phyloP scores from a whole-genome alignment of 2,797 vertebrate genomes.

The Liasis olivaceus region DNA sequence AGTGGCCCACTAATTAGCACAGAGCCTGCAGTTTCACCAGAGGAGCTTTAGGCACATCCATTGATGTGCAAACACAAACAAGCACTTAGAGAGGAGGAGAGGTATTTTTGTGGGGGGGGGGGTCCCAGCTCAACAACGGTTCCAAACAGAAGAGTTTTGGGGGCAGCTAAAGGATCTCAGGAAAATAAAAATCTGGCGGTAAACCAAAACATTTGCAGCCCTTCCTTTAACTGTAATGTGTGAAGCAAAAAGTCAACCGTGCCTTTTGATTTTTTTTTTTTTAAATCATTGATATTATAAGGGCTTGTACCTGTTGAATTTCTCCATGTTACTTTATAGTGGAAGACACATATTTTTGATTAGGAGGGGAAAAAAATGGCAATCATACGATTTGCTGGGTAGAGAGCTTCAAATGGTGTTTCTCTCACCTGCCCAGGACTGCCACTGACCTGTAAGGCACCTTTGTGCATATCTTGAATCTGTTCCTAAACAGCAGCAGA shows the following conservation, averaged over 20 bases:
- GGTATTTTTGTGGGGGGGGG: background rate
- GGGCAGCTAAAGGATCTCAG: no score
- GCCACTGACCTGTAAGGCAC: background rate
- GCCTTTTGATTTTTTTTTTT: background rate
- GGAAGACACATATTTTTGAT: background rate
- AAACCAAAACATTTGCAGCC: background rate
- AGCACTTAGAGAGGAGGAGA: conserved; percentile 24
- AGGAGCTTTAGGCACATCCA: background rate
- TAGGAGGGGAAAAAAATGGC: no score
- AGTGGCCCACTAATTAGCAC: conserved; percentile 56
- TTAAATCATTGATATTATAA: background rate
- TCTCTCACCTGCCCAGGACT: background rate
- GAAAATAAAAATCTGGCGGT: background rate
- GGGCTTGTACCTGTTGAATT: background rate
- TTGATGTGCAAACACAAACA: conserved; percentile 36
- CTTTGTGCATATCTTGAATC: background rate
- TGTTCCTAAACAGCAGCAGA: background rate
- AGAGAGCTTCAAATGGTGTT: background rate
- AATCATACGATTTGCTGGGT: background rate
- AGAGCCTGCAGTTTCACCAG: conserved; percentile 11
- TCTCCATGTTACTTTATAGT: background rate
- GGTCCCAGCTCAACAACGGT: background rate
- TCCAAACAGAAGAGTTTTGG: background rate
- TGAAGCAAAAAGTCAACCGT: background rate
- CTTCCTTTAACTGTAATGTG: background rate